phyloP scores from a whole-genome alignment of 1,140 invertebrate genomes.

The Macrotrachela quadricornifera region DNA sequence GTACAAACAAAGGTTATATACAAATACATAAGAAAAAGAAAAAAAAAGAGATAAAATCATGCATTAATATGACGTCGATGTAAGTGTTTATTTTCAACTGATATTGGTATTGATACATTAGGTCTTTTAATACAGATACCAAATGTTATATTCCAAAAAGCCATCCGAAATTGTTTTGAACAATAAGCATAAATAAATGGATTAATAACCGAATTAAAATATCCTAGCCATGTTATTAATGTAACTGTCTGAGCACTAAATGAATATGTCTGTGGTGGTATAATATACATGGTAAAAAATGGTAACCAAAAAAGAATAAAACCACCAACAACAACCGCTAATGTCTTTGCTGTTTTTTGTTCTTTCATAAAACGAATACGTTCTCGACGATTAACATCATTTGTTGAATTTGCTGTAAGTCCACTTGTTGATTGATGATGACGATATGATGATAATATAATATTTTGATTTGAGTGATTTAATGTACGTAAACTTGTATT shows the following conservation, averaged over 20 bases:
- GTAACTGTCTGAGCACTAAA: constrained; percentile 33
- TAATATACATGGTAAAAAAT: constrained; percentile 75
- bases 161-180: constrained; percentile 8
- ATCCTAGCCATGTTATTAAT: constrained; percentile 83
- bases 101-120: too few relatives aligned
- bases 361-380: constrained; percentile 31
- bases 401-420: too few relatives aligned
- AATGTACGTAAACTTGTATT: too few relatives aligned
- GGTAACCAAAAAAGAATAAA: constrained; percentile 81
- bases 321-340: constrained; percentile 70
- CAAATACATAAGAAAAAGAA: too few relatives aligned
- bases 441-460: too few relatives aligned
- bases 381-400: background rate
- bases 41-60: too few relatives aligned
- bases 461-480: too few relatives aligned
- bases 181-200: constrained; percentile 40
- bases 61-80: too few relatives aligned
- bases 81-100: too few relatives aligned
- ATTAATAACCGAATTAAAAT: constrained; percentile 74
- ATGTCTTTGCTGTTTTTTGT: constrained; percentile 60
- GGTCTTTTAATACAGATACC: too few relatives aligned
- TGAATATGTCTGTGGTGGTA: constrained; percentile 37
- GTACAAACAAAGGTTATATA: too few relatives aligned
- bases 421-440: too few relatives aligned
- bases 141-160: background rate